phyloP scores from a whole-genome alignment of 2,113 vertebrate genomes.

The Condylura cristata region DNA sequence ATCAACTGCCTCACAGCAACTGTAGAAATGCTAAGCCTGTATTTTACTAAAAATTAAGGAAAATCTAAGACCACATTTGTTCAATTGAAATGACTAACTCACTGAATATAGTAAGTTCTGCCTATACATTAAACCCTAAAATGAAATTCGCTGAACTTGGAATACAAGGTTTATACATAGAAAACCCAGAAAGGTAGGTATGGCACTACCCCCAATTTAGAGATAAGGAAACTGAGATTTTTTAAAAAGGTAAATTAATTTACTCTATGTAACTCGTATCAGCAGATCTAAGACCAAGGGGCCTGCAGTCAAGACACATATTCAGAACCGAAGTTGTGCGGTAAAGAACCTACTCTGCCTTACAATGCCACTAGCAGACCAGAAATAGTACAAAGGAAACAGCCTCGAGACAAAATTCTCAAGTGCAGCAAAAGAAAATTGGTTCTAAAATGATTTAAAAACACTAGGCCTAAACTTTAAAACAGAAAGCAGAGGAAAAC shows the following conservation, averaged over 20 bases:
- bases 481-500: not conserved
- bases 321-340: not conserved
- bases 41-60: not conserved
- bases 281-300: not conserved
- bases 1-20: not conserved
- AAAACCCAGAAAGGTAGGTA: not conserved
- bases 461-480: conserved; percentile 15
- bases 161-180: not conserved
- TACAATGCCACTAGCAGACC: not conserved
- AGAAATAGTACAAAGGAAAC: not conserved
- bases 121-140: not conserved
- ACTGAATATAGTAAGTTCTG: not conserved
- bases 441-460: conserved; percentile 40
- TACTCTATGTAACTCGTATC: not conserved
- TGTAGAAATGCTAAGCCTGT: not conserved
- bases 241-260: conserved; percentile 8
- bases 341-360: not conserved
- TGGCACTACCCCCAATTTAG: not conserved
- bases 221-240: not conserved
- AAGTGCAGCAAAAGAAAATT: conserved; percentile 25
- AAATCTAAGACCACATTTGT: not conserved
- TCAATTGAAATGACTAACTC: not conserved
- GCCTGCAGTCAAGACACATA: conserved; percentile 3
- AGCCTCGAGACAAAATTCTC: conserved; percentile 34
- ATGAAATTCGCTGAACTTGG: not conserved